Evolutionary conservation across 2,797 vertebrate genomes (phyloP), one percentile per base, ranked within the genome.

Genomic region (Orientallactaga sibirica): DNA sequence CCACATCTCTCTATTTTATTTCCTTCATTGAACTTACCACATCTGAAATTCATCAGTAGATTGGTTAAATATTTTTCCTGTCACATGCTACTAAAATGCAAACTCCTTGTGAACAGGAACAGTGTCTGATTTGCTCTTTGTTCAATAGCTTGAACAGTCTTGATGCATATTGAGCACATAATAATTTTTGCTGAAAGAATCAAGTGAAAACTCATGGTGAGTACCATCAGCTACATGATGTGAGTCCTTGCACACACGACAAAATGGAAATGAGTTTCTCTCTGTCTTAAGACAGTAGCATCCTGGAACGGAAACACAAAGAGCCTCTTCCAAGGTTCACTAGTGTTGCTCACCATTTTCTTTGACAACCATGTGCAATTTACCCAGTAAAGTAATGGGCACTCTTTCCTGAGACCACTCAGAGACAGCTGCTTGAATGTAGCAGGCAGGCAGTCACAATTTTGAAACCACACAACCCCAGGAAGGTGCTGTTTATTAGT

Each of bases 161-260:
- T 75, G 70, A 37, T 18, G 33, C n/a, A 73, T 33, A 62, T 12
- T 16, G n/a, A 16, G 7, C 29, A 88, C 1, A 25, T 71, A 88
- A 62, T 84, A 76, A 52, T 80, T 80, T 67, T 89, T 83, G 16
- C 76, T 92, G 64, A 83, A 81, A 74, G 66, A 81, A 84, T 92
- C 41, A 92, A 93, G 76, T 73, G 71, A 84, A 87, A 84, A 58
- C 18, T 64, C 19, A 74, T 25, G 19, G 25, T 12, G 37, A 20
- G 24, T 74, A 61, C 16, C 64, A 74, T 73, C 37, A 55, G 19
- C 2, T 52, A 2, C 8, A 8, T 20, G 61, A 37, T 16, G 41
- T 66, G 24, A 43, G 18, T 88, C 78, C 41, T 66, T 58, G n/a
- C 3, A 14, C 33, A 37, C 83, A 67, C 22, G 62, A 43, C 78